Evolutionary conservation across 2,113 vertebrate species (phyloP), one percentile per base, ranked within the genome.

Genomic region (Caloenas nicobarica): DNA sequence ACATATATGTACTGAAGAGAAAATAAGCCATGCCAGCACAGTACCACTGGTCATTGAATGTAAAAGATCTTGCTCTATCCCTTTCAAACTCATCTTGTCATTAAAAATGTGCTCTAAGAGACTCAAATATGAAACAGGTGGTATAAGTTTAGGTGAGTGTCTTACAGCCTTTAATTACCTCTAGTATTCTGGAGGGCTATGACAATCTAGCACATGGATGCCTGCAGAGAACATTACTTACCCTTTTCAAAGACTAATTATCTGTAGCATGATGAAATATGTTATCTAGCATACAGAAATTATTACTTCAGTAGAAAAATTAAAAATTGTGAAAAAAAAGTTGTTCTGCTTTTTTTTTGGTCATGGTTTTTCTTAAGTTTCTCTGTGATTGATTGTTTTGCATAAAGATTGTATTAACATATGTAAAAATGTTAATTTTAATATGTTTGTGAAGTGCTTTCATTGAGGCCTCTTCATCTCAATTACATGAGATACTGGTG

Each of bases 361-460:
- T 31, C 3, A 0, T 4, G 1, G 26, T 82, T 94, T 93, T 64
- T 36, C 18, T 79, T 66, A 3, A 21, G 16, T 78, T 90, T 86
- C 22, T 69, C n/a, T 40, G 1, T 58, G 16, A 86, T 1, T 54
- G 36, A 84, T 88, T 65, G 29, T 81, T 95, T 91, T 95, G 34
- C 44, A 87, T 56, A 51, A 91, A 68, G 31, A 64, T 34, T 60
- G 7, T 34, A 88, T 71, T 91, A 93, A 71, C 34, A 74, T 83
- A 89, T 65, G 72, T 81, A 72, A 86, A 86, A 91, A 94, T 91
- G 69, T 68, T 80, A 66, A 48, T 51, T 87, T 50, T 34, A 88
- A 91, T 88, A 65, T 82, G 60, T 66, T 93, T 1, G 2, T 83
- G n/a, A 89, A 79, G 7, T 71, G 17, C 58, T 86, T 95, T 94